Evolutionary conservation across 2,888 invertebrate species (phyloP), one percentile per base, ranked within the genome.

Genomic region (Tachina fera): DNA sequence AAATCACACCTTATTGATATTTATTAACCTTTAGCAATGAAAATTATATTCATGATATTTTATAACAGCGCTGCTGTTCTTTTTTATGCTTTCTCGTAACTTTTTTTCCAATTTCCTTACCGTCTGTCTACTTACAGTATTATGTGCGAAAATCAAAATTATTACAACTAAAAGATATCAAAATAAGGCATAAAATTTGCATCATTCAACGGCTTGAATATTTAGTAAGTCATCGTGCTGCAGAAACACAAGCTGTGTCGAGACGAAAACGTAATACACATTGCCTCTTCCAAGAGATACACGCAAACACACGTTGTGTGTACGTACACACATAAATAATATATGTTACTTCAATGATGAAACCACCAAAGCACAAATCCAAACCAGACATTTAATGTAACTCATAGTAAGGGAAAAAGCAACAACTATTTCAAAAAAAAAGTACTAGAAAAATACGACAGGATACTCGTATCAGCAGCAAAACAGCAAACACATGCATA

Each of bases 311-410:
- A 83, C 71, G 41, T 41, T 16, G 49, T 81, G 76, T 63, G 22
- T 31, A 77, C 16, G n/a, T 68, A 67, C 56, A 83, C 67, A 68
- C 86, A 88, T 83, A 84, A 79, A 72, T 87, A 88, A 61, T 76
- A 84, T 83, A 89, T 87, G 88, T 89, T 88, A 88, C 87, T 72
- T 88, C 88, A 88, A 88, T 88, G 88, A 89, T 87, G 87, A 87
- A 84, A 86, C 83, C 75, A 87, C 76, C 58, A 86, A 82, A 80
- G 81, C 87, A n/a, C n/a, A 89, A 89, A 90, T 90, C 89, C 90
- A 90, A 90, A 89, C 89, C 89, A 90, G 89, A 90, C 87, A 88
- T 68, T 75, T 81, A 74, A 56, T 87, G 79, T 45, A 80, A 88
- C 80, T 75, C 19, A 47, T 87, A 87, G 49, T 16, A 70, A 9